Percentiles rank a stretch among this genome's conserved stretches.
phyloP scores from a whole-genome alignment of 2,888 invertebrate genomes.

The Sinelater perroti region DNA sequence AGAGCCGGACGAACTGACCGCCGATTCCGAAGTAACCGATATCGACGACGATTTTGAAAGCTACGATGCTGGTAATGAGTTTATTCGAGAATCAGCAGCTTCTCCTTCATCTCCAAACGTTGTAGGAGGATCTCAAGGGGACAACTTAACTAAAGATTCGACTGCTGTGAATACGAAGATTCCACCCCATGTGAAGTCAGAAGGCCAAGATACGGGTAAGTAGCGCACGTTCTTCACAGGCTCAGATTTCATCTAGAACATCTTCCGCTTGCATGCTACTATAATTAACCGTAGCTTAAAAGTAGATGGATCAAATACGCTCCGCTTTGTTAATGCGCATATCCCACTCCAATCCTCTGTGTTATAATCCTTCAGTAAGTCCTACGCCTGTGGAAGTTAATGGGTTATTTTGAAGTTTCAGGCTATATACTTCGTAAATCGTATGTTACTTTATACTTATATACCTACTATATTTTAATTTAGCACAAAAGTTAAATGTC shows the following conservation, averaged over 20 bases:
- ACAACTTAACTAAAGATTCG: conserved; percentile 56
- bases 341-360: background rate
- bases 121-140: conserved; percentile 57
- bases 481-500: no score
- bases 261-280: conserved; percentile 1
- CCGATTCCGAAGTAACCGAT: conserved; percentile 58
- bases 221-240: background rate
- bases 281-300: background rate
- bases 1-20: conserved; percentile 76
- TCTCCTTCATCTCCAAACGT: conserved; percentile 67
- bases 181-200: conserved; percentile 51
- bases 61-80: conserved; percentile 63
- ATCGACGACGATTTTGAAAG: conserved; percentile 62
- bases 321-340: conserved; percentile 19
- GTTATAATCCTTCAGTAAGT: background rate
- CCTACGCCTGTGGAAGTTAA: conserved; percentile 15
- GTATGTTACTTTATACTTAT: background rate
- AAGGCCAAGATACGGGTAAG: conserved; percentile 54
- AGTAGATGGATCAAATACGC: background rate
- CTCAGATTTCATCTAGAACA: background rate
- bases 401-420: conserved; percentile 12
- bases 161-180: conserved; percentile 49
- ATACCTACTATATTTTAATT: conserved; percentile 1
- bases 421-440: background rate
- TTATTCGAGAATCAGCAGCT: conserved; percentile 66